Conservation (phyloP, 2,113 vertebrate genomes). For the Chionomys nivalis region DNA sequence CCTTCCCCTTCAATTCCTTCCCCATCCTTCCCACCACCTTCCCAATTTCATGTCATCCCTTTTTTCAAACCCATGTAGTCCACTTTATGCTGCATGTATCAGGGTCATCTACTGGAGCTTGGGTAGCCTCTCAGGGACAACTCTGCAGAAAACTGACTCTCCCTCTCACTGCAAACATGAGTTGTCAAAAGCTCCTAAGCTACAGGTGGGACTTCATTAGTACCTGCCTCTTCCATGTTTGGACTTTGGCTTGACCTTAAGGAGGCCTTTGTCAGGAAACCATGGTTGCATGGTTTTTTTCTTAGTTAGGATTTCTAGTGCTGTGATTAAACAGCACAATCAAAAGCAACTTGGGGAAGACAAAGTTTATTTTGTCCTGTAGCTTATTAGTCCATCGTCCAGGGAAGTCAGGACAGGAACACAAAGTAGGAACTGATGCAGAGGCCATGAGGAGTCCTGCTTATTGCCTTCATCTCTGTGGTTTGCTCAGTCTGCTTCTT, state of each 20-base stretch:
- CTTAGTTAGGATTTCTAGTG: background rate
- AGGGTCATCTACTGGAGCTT: background rate
- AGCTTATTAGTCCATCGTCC: background rate
- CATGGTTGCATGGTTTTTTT: background rate
- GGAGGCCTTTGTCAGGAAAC: background rate
- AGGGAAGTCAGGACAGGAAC: background rate
- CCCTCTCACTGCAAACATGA: background rate
- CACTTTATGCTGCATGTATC: background rate
- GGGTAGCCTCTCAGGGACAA: background rate
- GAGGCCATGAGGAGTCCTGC: background rate
- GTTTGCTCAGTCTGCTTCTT: background rate
- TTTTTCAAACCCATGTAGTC: background rate
- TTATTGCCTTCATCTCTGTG: background rate
- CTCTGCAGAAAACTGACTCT: background rate
- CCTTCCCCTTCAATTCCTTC: background rate
- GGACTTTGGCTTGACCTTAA: background rate
- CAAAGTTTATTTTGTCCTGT: background rate
- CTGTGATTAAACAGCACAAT: background rate
- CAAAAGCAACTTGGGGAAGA: background rate
- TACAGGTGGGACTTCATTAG: background rate
- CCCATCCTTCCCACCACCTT: no score
- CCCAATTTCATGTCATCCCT: background rate
- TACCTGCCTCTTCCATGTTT: background rate
- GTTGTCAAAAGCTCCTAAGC: background rate
- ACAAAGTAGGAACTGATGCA: background rate